Base-by-base conservation (phyloP, 2,797 vertebrate species). In the Typhlichthys subterraneus region DNA sequence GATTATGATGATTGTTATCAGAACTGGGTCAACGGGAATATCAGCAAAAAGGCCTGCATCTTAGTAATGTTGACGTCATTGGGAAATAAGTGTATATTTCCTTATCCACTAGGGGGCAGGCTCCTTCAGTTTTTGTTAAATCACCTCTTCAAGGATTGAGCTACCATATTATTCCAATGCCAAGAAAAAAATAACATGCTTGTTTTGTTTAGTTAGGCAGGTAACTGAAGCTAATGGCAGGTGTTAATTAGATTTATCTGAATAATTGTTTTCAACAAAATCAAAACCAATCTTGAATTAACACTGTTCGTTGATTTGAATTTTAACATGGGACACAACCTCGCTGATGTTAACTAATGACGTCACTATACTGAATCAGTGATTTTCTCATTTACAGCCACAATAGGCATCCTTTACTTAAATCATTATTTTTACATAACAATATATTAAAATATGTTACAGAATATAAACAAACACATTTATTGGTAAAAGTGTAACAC, bases 251-350 rank as follows among this genome's bases (percentile, higher is more conserved):
- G 85, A 87, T 79, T 85, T 76, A 89, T 89, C 87, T 87, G 69
- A 89, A 87, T 85, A 88, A 87, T 89, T 91, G 84, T 82, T 87
- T 86, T 82, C 79, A 89, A 88, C 85, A 90, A 88, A 86, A 78
- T 83, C 76, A 56, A 76, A 62, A 63, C 67, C 85, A 87, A 85
- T 87, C 81, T 78, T n/a, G 83, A 85, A 87, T 86, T 84, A 79
- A 73, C 64, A 57, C 60, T 63, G 59, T 79, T 75, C 62, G 72
- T 75, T 69, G 31, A 79, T 85, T 85, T 80, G 76, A 75, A 78
- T 80, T 74, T 73, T 84, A 76, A 68, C 15, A 29, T 29, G 23
- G 23, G 23, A 29, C 23, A 29, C 23, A 29, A 29, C 23, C 23
- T 29, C 4, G 23, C 23, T 23, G 23, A 23, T 23, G 23, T 23